Conservation (phyloP, 2,888 invertebrate genomes). For the Fabriciana adippe region DNA sequence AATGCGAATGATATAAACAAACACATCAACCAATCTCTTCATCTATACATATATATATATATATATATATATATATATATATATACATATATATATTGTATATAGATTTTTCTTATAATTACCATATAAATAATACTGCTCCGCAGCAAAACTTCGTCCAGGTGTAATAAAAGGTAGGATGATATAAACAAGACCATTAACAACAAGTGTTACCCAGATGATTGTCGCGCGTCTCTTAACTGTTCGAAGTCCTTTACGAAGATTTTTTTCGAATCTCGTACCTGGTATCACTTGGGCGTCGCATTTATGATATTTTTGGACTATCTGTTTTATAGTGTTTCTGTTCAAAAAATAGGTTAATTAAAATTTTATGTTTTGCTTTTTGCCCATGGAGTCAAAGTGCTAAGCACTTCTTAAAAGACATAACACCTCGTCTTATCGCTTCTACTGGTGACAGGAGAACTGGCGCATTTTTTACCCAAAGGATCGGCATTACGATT, state of each 20-base stretch:
- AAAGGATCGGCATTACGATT: no score
- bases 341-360: conserved; percentile 41
- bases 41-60: no score
- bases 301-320: conserved; percentile 47
- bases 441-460: no score
- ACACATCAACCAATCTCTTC: no score
- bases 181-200: conserved; percentile 51
- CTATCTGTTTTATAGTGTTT: conserved; percentile 46
- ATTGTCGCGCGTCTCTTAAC: conserved; percentile 57
- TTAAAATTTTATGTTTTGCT: no score
- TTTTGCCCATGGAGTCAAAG: no score
- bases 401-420: no score
- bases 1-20: no score
- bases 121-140: conserved; percentile 51
- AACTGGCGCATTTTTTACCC: no score
- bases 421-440: no score
- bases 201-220: conserved; percentile 55
- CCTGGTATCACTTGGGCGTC: conserved; percentile 45
- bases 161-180: conserved; percentile 48
- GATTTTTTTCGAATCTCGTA: conserved; percentile 52
- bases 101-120: conserved; percentile 8
- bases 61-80: no score
- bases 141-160: conserved; percentile 56
- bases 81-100: no score
- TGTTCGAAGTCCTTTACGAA: conserved; percentile 45